A percentile compares a stretch with the other conserved stretches of the same genome.
These are phyloP conservation scores for Brachionus calyciflorus DNA, from an alignment of 1,140 invertebrate genomes.

Conservation along the genomic window DNA sequence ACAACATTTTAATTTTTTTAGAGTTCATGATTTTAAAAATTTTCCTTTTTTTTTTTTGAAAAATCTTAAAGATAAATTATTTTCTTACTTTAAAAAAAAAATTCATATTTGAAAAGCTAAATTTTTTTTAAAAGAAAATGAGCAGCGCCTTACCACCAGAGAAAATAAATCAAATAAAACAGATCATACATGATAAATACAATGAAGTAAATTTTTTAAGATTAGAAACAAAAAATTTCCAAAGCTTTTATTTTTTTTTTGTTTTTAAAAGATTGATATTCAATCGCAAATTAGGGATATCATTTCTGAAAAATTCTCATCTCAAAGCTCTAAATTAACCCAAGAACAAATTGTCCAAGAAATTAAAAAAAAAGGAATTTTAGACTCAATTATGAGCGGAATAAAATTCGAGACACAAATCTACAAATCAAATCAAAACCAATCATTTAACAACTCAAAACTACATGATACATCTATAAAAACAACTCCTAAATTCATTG, in stretches of 20 bases:
- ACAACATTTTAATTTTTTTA: slow-evolving; percentile 1
- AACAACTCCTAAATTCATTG: neutral
- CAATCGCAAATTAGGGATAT: slow-evolving; percentile 30
- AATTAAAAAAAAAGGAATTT: slow-evolving; percentile 5
- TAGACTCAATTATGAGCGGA: slow-evolving; percentile 32
- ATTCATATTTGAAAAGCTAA: too few species aligned
- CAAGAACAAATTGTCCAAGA: neutral
- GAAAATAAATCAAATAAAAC: slow-evolving; percentile 41
- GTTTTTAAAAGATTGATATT: neutral
- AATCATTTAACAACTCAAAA: slow-evolving; percentile 18
- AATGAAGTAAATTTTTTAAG: slow-evolving; percentile 41
- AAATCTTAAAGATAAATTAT: too few species aligned
- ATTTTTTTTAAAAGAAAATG: slow-evolving; percentile 3
- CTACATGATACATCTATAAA: neutral
- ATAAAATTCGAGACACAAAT: slow-evolving; percentile 40
- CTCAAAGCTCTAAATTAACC: neutral
- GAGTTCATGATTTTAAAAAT: too few species aligned
- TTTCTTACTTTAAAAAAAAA: too few species aligned
- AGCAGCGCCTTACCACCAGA: slow-evolving; percentile 9
- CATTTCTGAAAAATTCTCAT: slow-evolving; percentile 9
- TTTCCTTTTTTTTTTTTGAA: too few species aligned
- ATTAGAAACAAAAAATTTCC: neutral
- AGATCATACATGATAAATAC: slow-evolving; percentile 27
- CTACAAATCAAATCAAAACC: slow-evolving; percentile 13
- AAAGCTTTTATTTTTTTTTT: neutral